Base-by-base conservation (phyloP, 2,113 vertebrate genomes). In the Anarrhichthys ocellatus region DNA sequence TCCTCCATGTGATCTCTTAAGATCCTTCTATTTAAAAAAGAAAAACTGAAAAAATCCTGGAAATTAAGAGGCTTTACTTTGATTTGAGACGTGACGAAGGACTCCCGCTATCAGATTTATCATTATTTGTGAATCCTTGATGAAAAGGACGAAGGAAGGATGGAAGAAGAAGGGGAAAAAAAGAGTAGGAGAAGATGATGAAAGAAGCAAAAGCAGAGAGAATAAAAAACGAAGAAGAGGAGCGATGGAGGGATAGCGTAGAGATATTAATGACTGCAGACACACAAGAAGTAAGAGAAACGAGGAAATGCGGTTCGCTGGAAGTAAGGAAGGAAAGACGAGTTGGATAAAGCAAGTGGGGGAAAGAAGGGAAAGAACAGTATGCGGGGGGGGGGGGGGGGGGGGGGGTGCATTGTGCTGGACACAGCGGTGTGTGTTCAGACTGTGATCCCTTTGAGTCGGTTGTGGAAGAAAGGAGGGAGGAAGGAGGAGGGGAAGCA, bases 61-160 rank as follows among this genome's bases (percentile, higher is more conserved):
- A 67, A 72, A 74, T n/a, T 7, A 79, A 86, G 67, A 17, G 4
- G 62, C 44, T 81, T 40, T 34, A 48, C 76, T 81, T 86, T 86
- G 68, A 84, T 86, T 77, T 52, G 40, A 62, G 62, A 59, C 24
- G 27, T 38, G 34, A 80, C 6, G 8, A 24, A 34, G 75, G 75
- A 81, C 32, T 74, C 38, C 54, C 1, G 3, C 20, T 9, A 54
- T 68, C 56, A n/a, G 18, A 76, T 88, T 76, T 27, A 87, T 74
- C 79, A 77, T 85, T 84, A 78, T 63, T 70, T 81, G 69, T 78
- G 76, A 85, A 89, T 81, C 36, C 32, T 20, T 29, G 73, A 83
- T 74, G 74, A 71, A 52, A 68, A 32, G 22, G 67, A 82, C 9
- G 22, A 42, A 62, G 27, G 38, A 64, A 59, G 59, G 64, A 62